Base-by-base conservation (phyloP, 2,888 invertebrate genomes). In the Dasypogon diadema region DNA sequence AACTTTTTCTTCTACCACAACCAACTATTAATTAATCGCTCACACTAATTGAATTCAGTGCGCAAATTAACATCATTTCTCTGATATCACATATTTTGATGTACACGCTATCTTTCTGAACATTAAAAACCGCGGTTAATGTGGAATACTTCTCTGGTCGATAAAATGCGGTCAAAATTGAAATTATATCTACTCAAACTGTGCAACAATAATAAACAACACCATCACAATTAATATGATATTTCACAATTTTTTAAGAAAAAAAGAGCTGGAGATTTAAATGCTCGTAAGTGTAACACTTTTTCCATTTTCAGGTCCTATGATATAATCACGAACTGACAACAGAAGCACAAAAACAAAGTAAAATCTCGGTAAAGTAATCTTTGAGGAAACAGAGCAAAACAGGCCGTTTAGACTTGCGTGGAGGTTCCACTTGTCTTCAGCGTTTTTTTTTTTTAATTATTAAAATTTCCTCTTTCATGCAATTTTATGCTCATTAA, bases 401-500 rank as follows among this genome's bases (percentile, higher is more conserved):
- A 60, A n/a, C 60, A 34, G 21, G 37, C 12, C 60, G 26, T 34
- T 18, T 21, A 60, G 14, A 34, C 18, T 60, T 37, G 60, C 60
- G 60, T 14, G 34, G 34, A 58, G 34, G 14, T 30, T 24, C 5
- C 14, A 56, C 56, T 10, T 14, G 6, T 58, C 18, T 55, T 55
- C 10, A 12, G 6, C 14, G 24, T 16, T 14, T 58, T n/a, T n/a
- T n/a, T n/a, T n/a, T 58, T 60, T 21, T 60, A 30, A 60, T 60
- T 14, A 37, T 60, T 21, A 8, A 60, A 60, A 18, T 42, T 42
- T 6, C n/a, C 42, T 42, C n/a, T 30, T 5, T 42, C 42, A n/a
- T n/a, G 42, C 30, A 56, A 30, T 58, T 58, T 58, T 24, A 58
- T 30, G 34, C 26, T 26, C 10, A 58, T 60, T 42, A 60, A 60